These are phyloP conservation scores for Nematolebias whitei DNA, from an alignment of 2,113 vertebrate species.

Conservation along the genomic window DNA sequence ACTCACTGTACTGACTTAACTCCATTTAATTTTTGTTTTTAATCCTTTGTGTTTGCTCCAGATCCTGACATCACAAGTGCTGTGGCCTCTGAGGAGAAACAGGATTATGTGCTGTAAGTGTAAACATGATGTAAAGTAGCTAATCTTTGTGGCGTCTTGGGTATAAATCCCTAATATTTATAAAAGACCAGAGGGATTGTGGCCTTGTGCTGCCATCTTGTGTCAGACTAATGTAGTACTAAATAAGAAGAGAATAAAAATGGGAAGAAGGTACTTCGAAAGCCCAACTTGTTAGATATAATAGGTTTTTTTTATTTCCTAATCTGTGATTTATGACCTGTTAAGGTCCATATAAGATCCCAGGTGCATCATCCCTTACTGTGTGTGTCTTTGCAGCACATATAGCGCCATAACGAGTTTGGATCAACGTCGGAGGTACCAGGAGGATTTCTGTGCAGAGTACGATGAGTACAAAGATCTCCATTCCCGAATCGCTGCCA, in stretches of 20 bases:
- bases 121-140: slow-evolving; percentile 21
- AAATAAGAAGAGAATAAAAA: neutral
- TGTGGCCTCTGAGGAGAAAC: slow-evolving; percentile 67
- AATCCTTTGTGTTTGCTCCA: slow-evolving; percentile 36
- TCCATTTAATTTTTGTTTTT: slow-evolving; percentile 10
- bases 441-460: slow-evolving; percentile 84
- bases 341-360: neutral
- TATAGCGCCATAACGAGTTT: slow-evolving; percentile 69
- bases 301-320: neutral
- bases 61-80: slow-evolving; percentile 62
- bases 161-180: neutral
- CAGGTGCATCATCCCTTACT: neutral
- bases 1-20: neutral
- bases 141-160: neutral
- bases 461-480: slow-evolving; percentile 82
- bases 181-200: neutral
- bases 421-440: slow-evolving; percentile 80
- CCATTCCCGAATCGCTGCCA: slow-evolving; percentile 78
- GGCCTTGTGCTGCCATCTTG: slow-evolving; percentile 38
- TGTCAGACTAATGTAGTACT: slow-evolving; percentile 45
- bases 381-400: slow-evolving; percentile 61
- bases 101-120: slow-evolving; percentile 74
- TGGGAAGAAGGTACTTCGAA: neutral
- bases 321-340: too few species aligned
- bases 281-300: too few species aligned